Percentiles rank a stretch among this genome's conserved stretches.
phyloP scores from a whole-genome alignment of 2,888 invertebrate species.

The Xanthorhoe designata region DNA sequence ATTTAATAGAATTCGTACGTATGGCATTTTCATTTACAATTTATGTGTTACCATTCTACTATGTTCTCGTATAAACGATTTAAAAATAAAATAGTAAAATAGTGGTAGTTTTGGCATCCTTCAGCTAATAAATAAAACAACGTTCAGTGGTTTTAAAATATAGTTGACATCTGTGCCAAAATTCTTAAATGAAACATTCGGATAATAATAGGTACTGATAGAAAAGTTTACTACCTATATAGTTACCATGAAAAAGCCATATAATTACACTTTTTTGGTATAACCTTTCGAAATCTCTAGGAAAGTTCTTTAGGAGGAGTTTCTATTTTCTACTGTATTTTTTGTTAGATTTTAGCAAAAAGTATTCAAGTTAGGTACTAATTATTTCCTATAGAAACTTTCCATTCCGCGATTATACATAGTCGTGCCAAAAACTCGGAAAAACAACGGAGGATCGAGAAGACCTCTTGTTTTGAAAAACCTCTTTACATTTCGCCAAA shows the following conservation, averaged over 20 bases:
- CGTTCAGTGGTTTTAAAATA: constrained; percentile 21
- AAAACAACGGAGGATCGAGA: background rate
- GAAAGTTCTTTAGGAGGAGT: too few relatives aligned
- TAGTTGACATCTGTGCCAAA: constrained; percentile 10
- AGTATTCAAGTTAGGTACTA: too few relatives aligned
- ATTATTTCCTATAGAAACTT: too few relatives aligned
- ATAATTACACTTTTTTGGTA: too few relatives aligned
- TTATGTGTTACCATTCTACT: background rate
- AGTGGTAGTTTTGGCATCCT: constrained; percentile 16
- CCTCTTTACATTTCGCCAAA: background rate
- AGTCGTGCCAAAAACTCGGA: too few relatives aligned
- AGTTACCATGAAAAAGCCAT: too few relatives aligned
- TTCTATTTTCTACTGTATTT: too few relatives aligned
- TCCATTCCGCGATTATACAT: too few relatives aligned
- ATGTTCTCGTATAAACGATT: background rate
- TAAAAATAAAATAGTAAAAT: background rate
- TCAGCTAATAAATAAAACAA: constrained; percentile 23
- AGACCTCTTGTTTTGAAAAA: background rate
- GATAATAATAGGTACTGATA: background rate
- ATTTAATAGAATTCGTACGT: too few relatives aligned
- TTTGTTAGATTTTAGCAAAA: too few relatives aligned
- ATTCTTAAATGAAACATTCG: background rate
- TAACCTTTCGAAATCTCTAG: too few relatives aligned
- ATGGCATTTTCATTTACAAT: background rate
- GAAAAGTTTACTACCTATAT: too few relatives aligned